Evolutionary conservation across 2,113 vertebrate genomes (phyloP), one percentile per base, ranked within the genome.

Genomic region (Ciconia maguari): DNA sequence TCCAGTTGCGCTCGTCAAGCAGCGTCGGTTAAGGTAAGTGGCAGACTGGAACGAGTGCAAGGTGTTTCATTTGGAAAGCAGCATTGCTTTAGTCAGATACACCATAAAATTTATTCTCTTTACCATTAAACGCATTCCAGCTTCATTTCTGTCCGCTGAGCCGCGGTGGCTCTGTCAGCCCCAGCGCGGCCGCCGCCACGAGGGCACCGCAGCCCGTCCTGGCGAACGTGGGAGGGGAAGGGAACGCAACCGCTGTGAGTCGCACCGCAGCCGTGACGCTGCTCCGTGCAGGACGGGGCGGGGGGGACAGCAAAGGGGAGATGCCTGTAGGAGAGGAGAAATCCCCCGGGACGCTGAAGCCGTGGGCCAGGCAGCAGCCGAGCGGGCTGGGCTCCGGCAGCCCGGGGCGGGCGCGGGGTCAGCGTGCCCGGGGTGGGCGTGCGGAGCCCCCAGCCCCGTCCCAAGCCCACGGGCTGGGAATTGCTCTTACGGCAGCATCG

Each of bases 61-160:
- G 93, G 84, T 83, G 92, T 96, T 97, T 91, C 93, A 77, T 66
- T 89, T 90, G 75, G 88, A 91, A 95, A 88, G 83, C 66, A 72
- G 52, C 36, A 42, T 49, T 76, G 87, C 89, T 90, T 96, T 83
- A 90, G 87, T 26, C 78, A 90, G 77, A 74, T 55, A 48, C 19
- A 16, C 75, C 90, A 89, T 71, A 86, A 26, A 51, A 69, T 72
- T 83, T 80, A 55, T 96, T 97, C 95, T 91, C 87, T 86, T 96
- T 64, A 75, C 93, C 46, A 65, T 89, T 95, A 90, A 91, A 85
- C 62, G 51, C 65, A 30, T 62, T 86, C 91, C 68, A 17, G 61
- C 68, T 36, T 91, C 52, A 36, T 90, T 72, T 51, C 82, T 78
- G 46, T 34, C 75, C 68, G 15, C 38, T 19, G 70, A 55, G 57